Evolutionary conservation across 2,113 vertebrate species (phyloP).

Genomic region (Pimephales promelas): DNA sequence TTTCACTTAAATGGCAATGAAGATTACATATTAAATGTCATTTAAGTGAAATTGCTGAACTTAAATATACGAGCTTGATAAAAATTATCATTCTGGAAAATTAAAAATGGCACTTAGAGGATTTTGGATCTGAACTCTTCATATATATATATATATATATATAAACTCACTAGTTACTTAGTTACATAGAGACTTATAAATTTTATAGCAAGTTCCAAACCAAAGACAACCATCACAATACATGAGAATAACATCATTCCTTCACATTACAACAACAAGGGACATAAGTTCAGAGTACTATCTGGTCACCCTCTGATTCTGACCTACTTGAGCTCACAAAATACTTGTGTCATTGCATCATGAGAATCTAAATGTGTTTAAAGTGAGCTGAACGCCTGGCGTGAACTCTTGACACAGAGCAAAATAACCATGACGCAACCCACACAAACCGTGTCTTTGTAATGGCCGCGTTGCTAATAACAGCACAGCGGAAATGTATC

Average conservation of each 20-base stretch:
- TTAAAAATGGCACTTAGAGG: no score
- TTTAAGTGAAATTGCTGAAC: no score
- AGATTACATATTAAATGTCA: no score
- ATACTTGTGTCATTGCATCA: conserved; percentile 44
- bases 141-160: no score
- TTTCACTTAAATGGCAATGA: no score
- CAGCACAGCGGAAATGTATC: background rate
- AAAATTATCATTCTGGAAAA: no score
- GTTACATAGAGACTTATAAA: no score
- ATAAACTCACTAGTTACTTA: no score
- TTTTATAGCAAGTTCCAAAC: conserved; percentile 9
- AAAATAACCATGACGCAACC: conserved; percentile 21
- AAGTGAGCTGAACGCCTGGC: background rate
- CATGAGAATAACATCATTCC: conserved; percentile 36
- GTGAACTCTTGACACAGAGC: conserved; percentile 36
- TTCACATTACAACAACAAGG: conserved; percentile 1
- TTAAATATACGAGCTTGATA: no score
- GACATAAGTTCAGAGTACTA: background rate
- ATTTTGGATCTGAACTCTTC: no score
- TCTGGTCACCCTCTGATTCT: conserved; percentile 29
- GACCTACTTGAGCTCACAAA: conserved; percentile 49
- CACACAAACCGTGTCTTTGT: background rate
- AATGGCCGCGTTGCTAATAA: conserved; percentile 27
- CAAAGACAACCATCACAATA: conserved; percentile 9
- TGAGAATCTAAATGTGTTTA: conserved; percentile 6